Base-by-base conservation (phyloP, 2,888 invertebrate genomes). In the Rhingia campestris region DNA sequence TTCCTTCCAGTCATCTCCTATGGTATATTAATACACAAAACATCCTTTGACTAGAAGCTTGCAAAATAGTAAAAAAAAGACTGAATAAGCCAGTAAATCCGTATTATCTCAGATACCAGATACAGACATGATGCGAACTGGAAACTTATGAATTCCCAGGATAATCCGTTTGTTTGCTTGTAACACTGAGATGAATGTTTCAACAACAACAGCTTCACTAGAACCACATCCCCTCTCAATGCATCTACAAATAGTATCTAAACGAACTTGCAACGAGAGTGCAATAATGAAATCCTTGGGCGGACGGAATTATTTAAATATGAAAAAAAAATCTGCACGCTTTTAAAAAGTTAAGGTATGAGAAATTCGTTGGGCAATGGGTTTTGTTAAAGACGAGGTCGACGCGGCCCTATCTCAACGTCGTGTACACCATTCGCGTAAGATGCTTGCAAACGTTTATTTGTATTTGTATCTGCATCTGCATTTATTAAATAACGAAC, bases 141-240 rank as follows among this genome's bases (percentile, higher is more conserved):
- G 45, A 69, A 82, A 73, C 76, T 77, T 82, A 77, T 82, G 56
- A 73, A 73, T 63, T 67, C 58, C 67, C 63, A 63, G 73, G 79
- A 73, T 82, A 79, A 82, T 77, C 77, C 47, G 53, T 79, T 82
- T 82, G 77, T 82, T 82, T 77, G 79, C 58, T 39, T 35, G 45
- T 51, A 64, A 70, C 49, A 39, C 49, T 39, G 56, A 22, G 35
- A 49, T 41, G 63, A 56, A 56, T 74, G 43, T 12, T 10, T 2
- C 22, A 22, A 22, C 22, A 22, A 22, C 22, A 22, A 22, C 22
- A 22, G 2, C 22, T 22, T 22, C 22, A 22, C 22, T 22, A 22
- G 22, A 54, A 0, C 14, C 4, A 47, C 6, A 47, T 47, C 4
- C 51, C 33, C 35, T 49, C 6, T 10, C 6, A n/a, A 10, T 33